Base-by-base conservation (phyloP, 2,113 vertebrate genomes). In the Trichechus manatus region DNA sequence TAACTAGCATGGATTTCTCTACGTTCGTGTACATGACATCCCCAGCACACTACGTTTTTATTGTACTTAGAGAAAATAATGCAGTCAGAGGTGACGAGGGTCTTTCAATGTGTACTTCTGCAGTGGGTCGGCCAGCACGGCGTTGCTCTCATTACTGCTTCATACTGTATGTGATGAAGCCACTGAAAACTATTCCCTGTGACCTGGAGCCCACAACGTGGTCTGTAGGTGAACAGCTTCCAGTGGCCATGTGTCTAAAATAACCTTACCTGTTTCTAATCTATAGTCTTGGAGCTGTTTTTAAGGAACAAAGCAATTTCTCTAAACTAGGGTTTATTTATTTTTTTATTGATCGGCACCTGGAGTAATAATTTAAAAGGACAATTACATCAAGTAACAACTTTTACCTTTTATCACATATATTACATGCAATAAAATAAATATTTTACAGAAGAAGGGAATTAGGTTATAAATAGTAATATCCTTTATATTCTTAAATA, bases 81-180 rank as follows among this genome's bases (percentile, higher is more conserved):
- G 84, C 94, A 98, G 98, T 98, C 98, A 98, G 97, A 97, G 91
- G 97, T 97, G 98, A 99, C 99, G 98, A 99, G 96, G 50, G 91
- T 98, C 97, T 99, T 99, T 98, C 15, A 17, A 7, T 27, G 63
- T 98, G 96, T 98, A 97, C 98, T 98, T 99, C 98, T 99, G 98
- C 96, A 97, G 92, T 74, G 89, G 98, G 96, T 98, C 98, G 97
- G 81, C 97, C 95, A 97, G 39, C 80, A 81, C 97, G 97, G 79
- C 86, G 83, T 77, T 93, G 90, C 92, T 96, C 93, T 98, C 97
- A 95, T 98, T 98, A 98, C 61, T 96, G 84, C 97, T 96, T 93
- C 88, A 87, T 98, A 93, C 95, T 98, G 97, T 94, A 10, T 47
- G 47, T 5, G 47, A 47, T 47, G 4, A 47, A 47, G 47, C 47